Evolutionary conservation across 1,140 invertebrate genomes (phyloP).

Genomic region (Coelopa frigida): DNA sequence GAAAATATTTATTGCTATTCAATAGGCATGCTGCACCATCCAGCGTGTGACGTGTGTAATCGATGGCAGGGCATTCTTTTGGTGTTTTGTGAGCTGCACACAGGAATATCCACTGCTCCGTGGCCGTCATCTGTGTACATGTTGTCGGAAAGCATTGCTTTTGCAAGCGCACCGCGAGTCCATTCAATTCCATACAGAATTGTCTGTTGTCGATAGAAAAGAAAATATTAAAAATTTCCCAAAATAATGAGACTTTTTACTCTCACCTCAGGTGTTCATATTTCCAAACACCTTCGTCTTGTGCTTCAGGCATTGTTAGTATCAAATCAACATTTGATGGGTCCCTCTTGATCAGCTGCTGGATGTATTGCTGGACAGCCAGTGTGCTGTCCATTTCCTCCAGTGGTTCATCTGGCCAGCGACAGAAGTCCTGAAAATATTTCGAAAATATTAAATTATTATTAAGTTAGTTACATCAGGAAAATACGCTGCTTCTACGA

Average conservation of each 20-base stretch:
- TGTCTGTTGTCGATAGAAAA: slow-evolving; percentile 57
- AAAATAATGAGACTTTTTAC: background rate
- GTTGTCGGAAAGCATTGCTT: slow-evolving; percentile 93
- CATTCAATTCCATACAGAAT: slow-evolving; percentile 99
- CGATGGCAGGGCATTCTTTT: slow-evolving; percentile 99
- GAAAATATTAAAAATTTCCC: slow-evolving; percentile 5
- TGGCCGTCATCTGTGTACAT: slow-evolving; percentile 99
- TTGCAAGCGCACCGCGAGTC: slow-evolving; percentile 87
- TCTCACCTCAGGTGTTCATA: slow-evolving; percentile 90
- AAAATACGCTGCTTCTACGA: too few species aligned
- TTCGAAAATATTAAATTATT: too few species aligned
- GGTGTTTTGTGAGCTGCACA: slow-evolving; percentile 99
- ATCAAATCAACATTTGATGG: slow-evolving; percentile 91
- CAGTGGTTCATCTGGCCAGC: slow-evolving; percentile 96
- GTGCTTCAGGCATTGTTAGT: slow-evolving; percentile 89
- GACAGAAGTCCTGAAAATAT: slow-evolving; percentile 91
- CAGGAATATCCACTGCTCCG: slow-evolving; percentile 99
- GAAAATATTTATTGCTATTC: slow-evolving; percentile 99
- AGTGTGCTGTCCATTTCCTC: slow-evolving; percentile 99
- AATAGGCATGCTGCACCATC: slow-evolving; percentile 97
- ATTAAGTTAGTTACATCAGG: too few species aligned
- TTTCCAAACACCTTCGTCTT: slow-evolving; percentile 99
- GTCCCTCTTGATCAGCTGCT: slow-evolving; percentile 92
- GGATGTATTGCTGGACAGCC: slow-evolving; percentile 98
- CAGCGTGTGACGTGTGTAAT: slow-evolving; percentile 98